These are phyloP conservation scores for Neelides folsomi DNA, from an alignment of 2,888 invertebrate species.

Conservation along the genomic window DNA sequence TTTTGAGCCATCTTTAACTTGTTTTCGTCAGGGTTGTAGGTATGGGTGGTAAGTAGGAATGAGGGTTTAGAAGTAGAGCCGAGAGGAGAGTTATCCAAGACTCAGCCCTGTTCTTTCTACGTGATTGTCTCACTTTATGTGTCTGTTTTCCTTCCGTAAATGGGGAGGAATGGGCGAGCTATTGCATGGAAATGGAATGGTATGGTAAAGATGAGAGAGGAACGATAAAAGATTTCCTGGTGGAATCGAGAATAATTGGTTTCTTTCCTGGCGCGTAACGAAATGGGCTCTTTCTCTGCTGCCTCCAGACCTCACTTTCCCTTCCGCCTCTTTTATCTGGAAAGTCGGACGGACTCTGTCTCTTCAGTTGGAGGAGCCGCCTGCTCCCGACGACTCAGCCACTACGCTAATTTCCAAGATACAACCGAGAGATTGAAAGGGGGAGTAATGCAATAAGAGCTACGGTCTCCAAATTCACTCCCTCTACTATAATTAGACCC, in stretches of 20 bases:
- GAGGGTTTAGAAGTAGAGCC: neutral
- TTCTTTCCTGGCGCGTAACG: conserved; percentile 33
- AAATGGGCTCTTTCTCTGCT: conserved; percentile 21
- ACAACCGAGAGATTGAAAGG: too few relatives aligned
- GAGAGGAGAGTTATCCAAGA: neutral
- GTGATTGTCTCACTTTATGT: neutral
- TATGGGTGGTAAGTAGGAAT: too few relatives aligned
- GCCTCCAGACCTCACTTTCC: conserved; percentile 3
- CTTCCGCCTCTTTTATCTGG: too few relatives aligned
- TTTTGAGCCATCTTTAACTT: too few relatives aligned
- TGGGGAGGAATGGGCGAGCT: neutral
- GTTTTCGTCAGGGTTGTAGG: too few relatives aligned
- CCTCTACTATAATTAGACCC: too few relatives aligned
- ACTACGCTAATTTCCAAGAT: too few relatives aligned
- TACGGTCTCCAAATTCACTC: too few relatives aligned
- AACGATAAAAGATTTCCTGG: conserved; percentile 32
- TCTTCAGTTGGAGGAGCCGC: too few relatives aligned
- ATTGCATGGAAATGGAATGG: conserved; percentile 1
- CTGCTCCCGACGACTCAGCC: too few relatives aligned
- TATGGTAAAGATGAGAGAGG: conserved; percentile 9
- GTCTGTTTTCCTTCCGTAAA: neutral
- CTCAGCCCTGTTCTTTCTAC: conserved; percentile 3
- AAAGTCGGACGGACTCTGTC: too few relatives aligned
- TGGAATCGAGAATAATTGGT: conserved; percentile 33
- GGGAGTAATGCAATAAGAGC: too few relatives aligned